A percentile compares a stretch with the other conserved stretches of the same genome.
Evolutionary conservation across 2,888 invertebrate species (phyloP).

Genomic region (Andrena bucephala): DNA sequence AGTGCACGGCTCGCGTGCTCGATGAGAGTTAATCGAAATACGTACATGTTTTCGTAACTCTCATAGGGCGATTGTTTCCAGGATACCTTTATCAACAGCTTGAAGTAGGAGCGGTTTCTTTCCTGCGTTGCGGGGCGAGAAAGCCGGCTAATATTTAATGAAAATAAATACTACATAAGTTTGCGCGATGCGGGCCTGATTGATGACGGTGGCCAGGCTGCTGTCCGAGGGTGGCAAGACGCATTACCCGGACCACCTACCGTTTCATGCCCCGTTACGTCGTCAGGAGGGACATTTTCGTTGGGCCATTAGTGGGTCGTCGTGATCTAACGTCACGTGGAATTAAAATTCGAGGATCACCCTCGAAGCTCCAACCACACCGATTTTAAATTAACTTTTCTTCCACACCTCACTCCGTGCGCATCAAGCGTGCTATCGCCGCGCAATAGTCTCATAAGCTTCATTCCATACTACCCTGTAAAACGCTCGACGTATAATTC

Average conservation of each 20-base stretch:
- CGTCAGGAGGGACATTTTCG: slow-evolving; percentile 72
- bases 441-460: neutral
- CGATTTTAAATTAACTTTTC: neutral
- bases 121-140: neutral
- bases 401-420: neutral
- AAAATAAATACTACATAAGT: slow-evolving; percentile 85
- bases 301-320: slow-evolving; percentile 68
- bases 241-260: slow-evolving; percentile 80
- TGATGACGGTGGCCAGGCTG: slow-evolving; percentile 80
- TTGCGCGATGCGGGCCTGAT: slow-evolving; percentile 80
- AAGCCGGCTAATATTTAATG: slow-evolving; percentile 77
- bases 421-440: neutral
- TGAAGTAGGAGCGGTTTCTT: neutral
- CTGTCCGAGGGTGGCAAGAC: slow-evolving; percentile 82
- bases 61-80: neutral
- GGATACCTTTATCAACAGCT: neutral
- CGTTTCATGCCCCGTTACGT: slow-evolving; percentile 70
- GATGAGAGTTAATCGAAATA: neutral
- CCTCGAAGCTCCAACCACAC: neutral
- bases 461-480: neutral
- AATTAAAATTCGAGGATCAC: slow-evolving; percentile 64
- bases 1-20: neutral
- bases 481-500: neutral
- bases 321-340: slow-evolving; percentile 57
- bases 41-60: neutral